Conservation (phyloP, 2,113 vertebrate genomes). For the Setophaga coronata region DNA sequence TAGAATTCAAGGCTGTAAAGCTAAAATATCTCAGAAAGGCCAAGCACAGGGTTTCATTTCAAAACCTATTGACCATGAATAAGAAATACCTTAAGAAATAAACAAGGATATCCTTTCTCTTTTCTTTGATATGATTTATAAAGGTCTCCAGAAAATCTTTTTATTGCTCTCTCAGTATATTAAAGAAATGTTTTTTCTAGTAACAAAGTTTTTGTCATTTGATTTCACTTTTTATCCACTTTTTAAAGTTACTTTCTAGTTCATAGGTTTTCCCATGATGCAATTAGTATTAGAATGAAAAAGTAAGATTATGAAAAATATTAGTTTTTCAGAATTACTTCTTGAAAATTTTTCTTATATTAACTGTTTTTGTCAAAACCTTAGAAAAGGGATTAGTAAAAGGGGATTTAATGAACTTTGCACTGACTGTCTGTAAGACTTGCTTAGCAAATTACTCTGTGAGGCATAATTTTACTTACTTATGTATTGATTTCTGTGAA, state of each 20-base stretch:
- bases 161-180: neutral
- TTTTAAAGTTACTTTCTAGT: neutral
- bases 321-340: neutral
- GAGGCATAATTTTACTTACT: neutral
- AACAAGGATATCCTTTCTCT: neutral
- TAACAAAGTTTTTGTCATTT: neutral
- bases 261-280: neutral
- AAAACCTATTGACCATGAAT: neutral
- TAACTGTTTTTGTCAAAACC: neutral
- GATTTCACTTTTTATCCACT: neutral
- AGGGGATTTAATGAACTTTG: neutral
- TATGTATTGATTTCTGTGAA: neutral
- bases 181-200: neutral
- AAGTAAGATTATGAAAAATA: neutral
- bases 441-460: neutral
- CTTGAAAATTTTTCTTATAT: neutral
- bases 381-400: neutral
- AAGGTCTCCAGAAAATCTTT: neutral
- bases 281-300: neutral
- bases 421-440: neutral
- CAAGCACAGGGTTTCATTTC: neutral
- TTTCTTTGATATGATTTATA: neutral
- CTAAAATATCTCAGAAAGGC: neutral
- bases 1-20: neutral
- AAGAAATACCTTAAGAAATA: neutral